Conservation (phyloP, 2,797 vertebrate genomes). For the Acipenser ruthenus region DNA sequence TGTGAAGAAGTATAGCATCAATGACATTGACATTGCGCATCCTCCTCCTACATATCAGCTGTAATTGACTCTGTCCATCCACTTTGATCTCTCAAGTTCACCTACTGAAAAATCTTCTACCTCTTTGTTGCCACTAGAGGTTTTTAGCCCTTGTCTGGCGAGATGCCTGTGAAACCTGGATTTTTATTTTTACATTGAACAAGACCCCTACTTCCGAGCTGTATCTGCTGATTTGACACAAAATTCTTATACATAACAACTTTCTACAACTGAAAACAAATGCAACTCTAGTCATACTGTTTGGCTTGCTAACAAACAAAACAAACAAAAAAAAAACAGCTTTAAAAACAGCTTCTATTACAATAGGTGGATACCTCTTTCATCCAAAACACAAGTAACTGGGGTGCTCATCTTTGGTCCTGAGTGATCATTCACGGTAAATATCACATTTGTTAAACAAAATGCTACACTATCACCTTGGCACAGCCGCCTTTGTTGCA, state of each 20-base stretch:
- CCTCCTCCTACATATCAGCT: neutral
- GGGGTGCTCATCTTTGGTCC: too few species aligned
- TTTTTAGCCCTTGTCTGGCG: neutral
- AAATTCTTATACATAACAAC: neutral
- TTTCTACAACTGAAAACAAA: neutral
- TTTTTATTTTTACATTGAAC: neutral
- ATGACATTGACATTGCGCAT: constrained; percentile 6
- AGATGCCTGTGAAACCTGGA: too few species aligned
- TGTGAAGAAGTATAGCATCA: too few species aligned
- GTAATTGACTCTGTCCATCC: constrained; percentile 19
- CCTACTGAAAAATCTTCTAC: constrained; percentile 1
- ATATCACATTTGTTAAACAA: too few species aligned
- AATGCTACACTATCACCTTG: too few species aligned
- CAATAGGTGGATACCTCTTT: too few species aligned
- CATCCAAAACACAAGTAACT: too few species aligned
- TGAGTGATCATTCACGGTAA: too few species aligned
- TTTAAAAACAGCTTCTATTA: too few species aligned
- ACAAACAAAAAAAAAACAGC: too few species aligned
- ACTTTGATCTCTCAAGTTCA: constrained; percentile 17
- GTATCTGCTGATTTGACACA: neutral
- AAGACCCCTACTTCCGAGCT: neutral
- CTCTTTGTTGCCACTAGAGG: constrained; percentile 3
- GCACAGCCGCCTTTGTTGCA: too few species aligned
- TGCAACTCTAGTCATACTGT: neutral
- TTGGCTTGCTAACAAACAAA: too few species aligned